phyloP scores from a whole-genome alignment of 2,797 vertebrate species.

The Oreortyx pictus region DNA sequence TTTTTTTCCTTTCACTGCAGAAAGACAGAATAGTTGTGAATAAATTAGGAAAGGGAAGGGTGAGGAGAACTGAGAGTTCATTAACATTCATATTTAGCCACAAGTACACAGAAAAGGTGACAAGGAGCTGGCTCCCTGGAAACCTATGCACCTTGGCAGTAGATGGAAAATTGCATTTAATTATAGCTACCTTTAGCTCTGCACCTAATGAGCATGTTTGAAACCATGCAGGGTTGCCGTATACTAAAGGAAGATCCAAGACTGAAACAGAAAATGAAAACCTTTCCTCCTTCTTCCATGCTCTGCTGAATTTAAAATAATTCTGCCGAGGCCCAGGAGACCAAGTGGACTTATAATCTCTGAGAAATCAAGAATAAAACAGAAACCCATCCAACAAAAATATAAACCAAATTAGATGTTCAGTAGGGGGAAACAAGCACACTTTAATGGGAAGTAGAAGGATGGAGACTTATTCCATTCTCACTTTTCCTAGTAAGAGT shows the following conservation, averaged over 20 bases:
- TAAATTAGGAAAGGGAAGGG: slow-evolving; percentile 50
- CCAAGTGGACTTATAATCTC: neutral
- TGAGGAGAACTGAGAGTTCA: slow-evolving; percentile 35
- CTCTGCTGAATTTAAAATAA: slow-evolving; percentile 40
- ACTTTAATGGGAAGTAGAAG: slow-evolving; percentile 11
- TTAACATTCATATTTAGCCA: slow-evolving; percentile 71
- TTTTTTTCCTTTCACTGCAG: slow-evolving; percentile 26
- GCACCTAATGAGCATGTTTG: slow-evolving; percentile 51
- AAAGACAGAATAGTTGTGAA: slow-evolving; percentile 55
- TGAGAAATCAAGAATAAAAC: too few relatives aligned
- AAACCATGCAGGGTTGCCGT: slow-evolving; percentile 13
- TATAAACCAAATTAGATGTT: neutral
- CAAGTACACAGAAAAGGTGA: slow-evolving; percentile 66
- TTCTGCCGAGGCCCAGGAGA: slow-evolving; percentile 8
- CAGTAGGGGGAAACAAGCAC: slow-evolving; percentile 2
- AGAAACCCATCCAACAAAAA: slow-evolving; percentile 8
- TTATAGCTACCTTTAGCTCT: slow-evolving; percentile 62
- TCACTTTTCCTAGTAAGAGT: neutral
- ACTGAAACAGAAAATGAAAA: slow-evolving; percentile 45
- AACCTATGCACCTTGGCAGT: slow-evolving; percentile 52
- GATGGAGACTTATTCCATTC: neutral
- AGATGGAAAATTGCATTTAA: slow-evolving; percentile 68
- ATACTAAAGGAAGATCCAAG: slow-evolving; percentile 16
- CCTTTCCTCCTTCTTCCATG: slow-evolving; percentile 1
- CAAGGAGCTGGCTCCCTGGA: slow-evolving; percentile 66